Base-by-base conservation (phyloP, 2,113 vertebrate species). In the Notothenia rossii region DNA sequence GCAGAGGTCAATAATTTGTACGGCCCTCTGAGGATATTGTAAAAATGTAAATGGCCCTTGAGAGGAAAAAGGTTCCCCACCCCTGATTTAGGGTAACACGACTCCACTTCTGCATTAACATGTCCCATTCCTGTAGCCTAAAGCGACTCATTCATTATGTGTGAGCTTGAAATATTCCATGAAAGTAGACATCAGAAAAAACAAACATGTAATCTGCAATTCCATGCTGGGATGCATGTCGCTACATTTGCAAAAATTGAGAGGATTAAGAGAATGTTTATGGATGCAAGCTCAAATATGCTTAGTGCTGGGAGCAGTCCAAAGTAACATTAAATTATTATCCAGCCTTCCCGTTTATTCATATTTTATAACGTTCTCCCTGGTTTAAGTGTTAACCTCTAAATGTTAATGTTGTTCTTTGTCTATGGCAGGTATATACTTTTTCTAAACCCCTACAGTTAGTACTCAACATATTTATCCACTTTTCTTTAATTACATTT, bases 81-180 rank as follows among this genome's bases (percentile, higher is more conserved):
- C n/a, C n/a, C n/a, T n/a, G n/a, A 55, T 54, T 65, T 40, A 70
- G 45, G 0, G 5, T 17, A 18, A 68, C 48, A 62, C 9, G 45
- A 25, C 50, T 55, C 25, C 51, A 17, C 36, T 56, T 58, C 25
- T 72, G 17, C 46, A 59, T 72, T 54, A 64, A 49, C 20, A 29
- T 51, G 60, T 29, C 13, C 11, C 3, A n/a, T 18, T 75, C 50
- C 51, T 29, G 5, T 10, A 22, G 55, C 54, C 50, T 48, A 54
- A 1, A 2, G 61, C 10, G 11, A 13, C 18, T 72, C 49, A 33
- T 62, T 51, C 33, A 82, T 3, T 18, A n/a, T 45, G 11, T 53
- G 14, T 53, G n/a, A 65, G 25, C 40, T 64, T 4, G 10, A 76
- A 70, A 55, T 70, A 43, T 17, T 43, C 49, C 40, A 40, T 62